These are phyloP conservation scores for Palythoa grandiflora DNA, from an alignment of 92 coral and sea anemone species.

Conservation along the genomic window DNA sequence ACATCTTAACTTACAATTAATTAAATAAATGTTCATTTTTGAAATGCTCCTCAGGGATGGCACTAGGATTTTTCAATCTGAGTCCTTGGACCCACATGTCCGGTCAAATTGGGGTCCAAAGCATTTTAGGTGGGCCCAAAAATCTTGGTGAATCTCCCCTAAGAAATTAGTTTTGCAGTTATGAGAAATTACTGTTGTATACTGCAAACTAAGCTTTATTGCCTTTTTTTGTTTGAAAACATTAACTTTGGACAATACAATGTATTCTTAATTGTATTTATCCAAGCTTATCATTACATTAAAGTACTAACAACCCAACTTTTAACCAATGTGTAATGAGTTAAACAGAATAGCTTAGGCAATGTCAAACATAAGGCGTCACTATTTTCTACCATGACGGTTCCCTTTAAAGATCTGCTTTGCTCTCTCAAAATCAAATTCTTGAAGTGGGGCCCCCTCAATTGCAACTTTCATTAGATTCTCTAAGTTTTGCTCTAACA, in stretches of 20 bases:
- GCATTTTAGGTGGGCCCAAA: background rate
- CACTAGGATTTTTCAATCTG: no score
- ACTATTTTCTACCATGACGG: conserved; percentile 15
- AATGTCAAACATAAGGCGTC: conserved; percentile 21
- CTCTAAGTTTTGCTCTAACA: conserved; percentile 21
- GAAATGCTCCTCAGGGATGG: no score
- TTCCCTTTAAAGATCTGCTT: conserved; percentile 36
- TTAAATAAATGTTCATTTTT: no score
- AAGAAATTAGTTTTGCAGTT: no score
- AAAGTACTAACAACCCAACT: background rate
- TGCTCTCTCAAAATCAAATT: conserved; percentile 21
- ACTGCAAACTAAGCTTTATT: no score
- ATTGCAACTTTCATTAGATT: conserved; percentile 28
- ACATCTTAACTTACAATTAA: no score
- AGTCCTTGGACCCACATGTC: no score
- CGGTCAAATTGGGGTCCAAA: background rate
- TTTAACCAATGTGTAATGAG: background rate
- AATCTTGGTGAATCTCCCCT: no score
- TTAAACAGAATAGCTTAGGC: background rate
- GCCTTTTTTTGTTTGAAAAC: no score
- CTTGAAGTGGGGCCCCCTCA: conserved; percentile 24
- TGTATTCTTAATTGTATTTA: no score
- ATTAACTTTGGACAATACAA: no score
- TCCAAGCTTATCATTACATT: background rate
- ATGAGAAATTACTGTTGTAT: no score